Conservation (phyloP, 2,113 vertebrate genomes). For the Erythrolamprus reginae region DNA sequence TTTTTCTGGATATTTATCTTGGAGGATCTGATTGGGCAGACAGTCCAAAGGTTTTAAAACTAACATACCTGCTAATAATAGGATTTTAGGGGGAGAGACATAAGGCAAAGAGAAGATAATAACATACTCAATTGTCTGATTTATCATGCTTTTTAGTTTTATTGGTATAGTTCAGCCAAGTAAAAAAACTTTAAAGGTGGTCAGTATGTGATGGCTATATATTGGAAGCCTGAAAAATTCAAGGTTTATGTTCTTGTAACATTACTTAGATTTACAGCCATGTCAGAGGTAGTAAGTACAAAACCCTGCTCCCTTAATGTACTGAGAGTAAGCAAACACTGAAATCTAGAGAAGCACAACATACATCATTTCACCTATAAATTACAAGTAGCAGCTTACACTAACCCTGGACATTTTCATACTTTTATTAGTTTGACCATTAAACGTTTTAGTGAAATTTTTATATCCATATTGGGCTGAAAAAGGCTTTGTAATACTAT, state of each 20-base stretch:
- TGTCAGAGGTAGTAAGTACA: slow-evolving; percentile 57
- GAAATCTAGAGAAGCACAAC: slow-evolving; percentile 30
- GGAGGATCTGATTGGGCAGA: neutral
- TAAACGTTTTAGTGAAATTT: slow-evolving; percentile 35
- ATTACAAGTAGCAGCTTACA: slow-evolving; percentile 24
- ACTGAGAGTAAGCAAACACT: slow-evolving; percentile 18
- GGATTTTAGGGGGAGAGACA: slow-evolving; percentile 45
- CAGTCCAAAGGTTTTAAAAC: neutral
- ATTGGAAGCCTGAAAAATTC: slow-evolving; percentile 39
- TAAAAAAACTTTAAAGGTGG: slow-evolving; percentile 57
- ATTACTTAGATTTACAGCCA: slow-evolving; percentile 59
- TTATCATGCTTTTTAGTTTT: neutral
- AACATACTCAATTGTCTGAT: slow-evolving; percentile 56
- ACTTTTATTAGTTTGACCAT: slow-evolving; percentile 34
- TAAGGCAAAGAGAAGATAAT: slow-evolving; percentile 42
- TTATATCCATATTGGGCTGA: slow-evolving; percentile 10
- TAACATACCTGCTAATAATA: neutral
- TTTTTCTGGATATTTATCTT: neutral
- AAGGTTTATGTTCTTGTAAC: slow-evolving; percentile 64
- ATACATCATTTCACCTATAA: slow-evolving; percentile 12
- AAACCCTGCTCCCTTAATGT: slow-evolving; percentile 30
- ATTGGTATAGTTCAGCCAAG: slow-evolving; percentile 57
- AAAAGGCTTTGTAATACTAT: slow-evolving; percentile 38
- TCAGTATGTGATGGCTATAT: slow-evolving; percentile 56
- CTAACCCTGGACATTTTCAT: slow-evolving; percentile 15